These are phyloP conservation scores for Eupithecia abbreviata DNA, from an alignment of 2,888 invertebrate genomes.

Conservation along the genomic window DNA sequence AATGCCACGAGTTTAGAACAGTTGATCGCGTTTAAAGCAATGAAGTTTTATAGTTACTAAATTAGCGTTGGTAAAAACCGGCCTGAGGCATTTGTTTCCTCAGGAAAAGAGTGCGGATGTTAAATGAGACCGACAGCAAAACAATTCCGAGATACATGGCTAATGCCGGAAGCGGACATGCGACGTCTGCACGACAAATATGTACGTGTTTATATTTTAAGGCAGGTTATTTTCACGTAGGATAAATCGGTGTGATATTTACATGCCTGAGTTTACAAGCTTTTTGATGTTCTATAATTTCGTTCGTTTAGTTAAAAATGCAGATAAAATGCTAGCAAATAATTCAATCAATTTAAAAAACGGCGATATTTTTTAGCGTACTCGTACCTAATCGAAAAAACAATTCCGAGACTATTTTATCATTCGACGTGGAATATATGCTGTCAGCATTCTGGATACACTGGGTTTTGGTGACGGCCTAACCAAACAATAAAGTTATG, in stretches of 20 bases:
- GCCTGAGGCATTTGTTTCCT: not conserved
- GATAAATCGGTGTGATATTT: slow-evolving; percentile 1
- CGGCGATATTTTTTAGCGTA: not conserved
- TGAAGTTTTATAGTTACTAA: too few relatives aligned
- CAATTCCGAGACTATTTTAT: not conserved
- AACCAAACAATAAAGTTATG: too few relatives aligned
- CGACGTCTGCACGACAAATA: slow-evolving; percentile 39
- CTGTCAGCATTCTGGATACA: not conserved
- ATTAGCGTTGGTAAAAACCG: not conserved
- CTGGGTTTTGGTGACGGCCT: not conserved
- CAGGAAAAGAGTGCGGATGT: slow-evolving; percentile 24
- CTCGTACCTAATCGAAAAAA: not conserved
- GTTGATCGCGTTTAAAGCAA: not conserved
- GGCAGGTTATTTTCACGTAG: slow-evolving; percentile 14
- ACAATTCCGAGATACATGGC: slow-evolving; percentile 35
- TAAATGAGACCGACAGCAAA: slow-evolving; percentile 35
- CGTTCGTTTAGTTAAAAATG: not conserved
- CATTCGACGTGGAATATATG: not conserved
- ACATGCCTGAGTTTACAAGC: not conserved
- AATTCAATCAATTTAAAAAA: not conserved
- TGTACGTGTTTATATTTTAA: slow-evolving; percentile 30
- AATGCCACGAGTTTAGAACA: not conserved
- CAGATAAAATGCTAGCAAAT: not conserved
- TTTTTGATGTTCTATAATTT: not conserved
- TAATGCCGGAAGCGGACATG: slow-evolving; percentile 40